phyloP scores from a whole-genome alignment of 2,113 vertebrate genomes.

The Acanthochromis polyacanthus region DNA sequence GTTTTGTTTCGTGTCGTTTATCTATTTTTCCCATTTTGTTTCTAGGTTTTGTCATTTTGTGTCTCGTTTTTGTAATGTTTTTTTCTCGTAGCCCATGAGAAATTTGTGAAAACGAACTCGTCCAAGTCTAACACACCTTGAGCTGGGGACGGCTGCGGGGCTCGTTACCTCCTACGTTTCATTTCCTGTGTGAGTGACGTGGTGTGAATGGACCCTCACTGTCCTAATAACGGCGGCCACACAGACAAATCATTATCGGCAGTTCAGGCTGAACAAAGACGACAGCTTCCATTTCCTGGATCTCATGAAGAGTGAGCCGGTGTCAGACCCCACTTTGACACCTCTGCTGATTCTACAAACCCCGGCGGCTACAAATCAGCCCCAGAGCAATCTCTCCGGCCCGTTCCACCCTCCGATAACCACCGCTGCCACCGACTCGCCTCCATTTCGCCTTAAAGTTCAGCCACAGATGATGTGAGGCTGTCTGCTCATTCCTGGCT shows the following conservation, averaged over 20 bases:
- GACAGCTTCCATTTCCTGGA: slow-evolving; percentile 33
- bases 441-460: slow-evolving; percentile 13
- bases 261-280: not conserved
- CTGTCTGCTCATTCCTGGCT: slow-evolving; percentile 48
- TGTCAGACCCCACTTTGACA: slow-evolving; percentile 45
- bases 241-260: slow-evolving; percentile 40
- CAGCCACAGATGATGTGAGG: slow-evolving; percentile 12
- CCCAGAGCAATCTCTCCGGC: slow-evolving; percentile 32
- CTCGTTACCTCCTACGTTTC: not conserved
- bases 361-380: slow-evolving; percentile 34
- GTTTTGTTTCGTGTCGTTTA: too few species aligned
- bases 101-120: too few species aligned
- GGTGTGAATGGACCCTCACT: not conserved
- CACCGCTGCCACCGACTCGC: slow-evolving; percentile 27
- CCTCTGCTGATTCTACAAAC: slow-evolving; percentile 48
- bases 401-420: slow-evolving; percentile 43
- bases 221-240: not conserved
- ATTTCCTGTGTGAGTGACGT: not conserved
- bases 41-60: too few species aligned
- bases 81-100: too few species aligned
- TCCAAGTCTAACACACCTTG: too few species aligned
- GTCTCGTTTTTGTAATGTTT: too few species aligned
- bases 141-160: accelerated
- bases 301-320: slow-evolving; percentile 14
- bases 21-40: too few species aligned